Evolutionary conservation across 2,113 vertebrate species (phyloP).

Genomic region (Salvelinus alpinus): DNA sequence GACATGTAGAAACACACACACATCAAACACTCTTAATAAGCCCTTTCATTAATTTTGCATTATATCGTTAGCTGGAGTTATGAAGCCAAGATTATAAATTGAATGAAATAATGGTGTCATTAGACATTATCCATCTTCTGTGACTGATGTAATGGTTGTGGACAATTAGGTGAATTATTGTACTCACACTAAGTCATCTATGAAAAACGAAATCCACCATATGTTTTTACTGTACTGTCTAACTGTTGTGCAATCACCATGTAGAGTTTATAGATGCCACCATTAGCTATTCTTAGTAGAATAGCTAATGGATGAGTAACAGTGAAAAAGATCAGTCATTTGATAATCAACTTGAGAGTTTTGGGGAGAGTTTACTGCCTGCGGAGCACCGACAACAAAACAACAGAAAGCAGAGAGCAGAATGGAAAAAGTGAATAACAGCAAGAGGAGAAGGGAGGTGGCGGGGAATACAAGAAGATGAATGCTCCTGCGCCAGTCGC

Average conservation of each 20-base stretch:
- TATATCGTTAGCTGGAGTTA: no score
- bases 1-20: background rate
- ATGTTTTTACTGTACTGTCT: no score
- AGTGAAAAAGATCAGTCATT: background rate
- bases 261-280: no score
- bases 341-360: background rate
- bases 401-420: conserved; percentile 7
- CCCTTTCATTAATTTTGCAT: background rate
- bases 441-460: background rate
- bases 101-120: background rate
- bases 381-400: no score
- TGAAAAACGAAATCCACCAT: no score
- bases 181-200: no score
- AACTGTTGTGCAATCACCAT: no score
- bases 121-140: background rate
- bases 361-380: no score
- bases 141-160: no score
- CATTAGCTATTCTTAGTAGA: background rate
- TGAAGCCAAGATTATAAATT: background rate
- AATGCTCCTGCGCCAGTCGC: conserved; percentile 26
- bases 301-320: background rate
- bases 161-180: no score
- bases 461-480: conserved; percentile 34
- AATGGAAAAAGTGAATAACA: conserved; percentile 55
- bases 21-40: background rate